phyloP scores from a whole-genome alignment of 1,140 invertebrate genomes.

The Bombus huntii region DNA sequence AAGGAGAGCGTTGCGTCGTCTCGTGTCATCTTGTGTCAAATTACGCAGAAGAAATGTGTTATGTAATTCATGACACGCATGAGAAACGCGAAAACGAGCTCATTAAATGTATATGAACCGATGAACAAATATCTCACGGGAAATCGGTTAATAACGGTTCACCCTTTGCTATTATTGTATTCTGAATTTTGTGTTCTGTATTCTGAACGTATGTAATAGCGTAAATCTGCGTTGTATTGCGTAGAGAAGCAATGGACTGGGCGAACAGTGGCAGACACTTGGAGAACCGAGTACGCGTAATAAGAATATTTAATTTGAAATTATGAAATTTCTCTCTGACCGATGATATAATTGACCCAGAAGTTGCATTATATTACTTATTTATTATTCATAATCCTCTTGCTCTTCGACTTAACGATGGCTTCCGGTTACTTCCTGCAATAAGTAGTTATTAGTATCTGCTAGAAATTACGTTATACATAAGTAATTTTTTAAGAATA shows the following conservation, averaged over 20 bases:
- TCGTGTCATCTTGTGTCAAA: not conserved
- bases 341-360: not conserved
- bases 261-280: not conserved
- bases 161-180: not conserved
- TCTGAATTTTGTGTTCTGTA: not conserved
- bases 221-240: not conserved
- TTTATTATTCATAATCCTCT: no score
- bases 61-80: not conserved
- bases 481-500: not conserved
- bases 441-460: no score
- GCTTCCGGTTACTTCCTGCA: no score
- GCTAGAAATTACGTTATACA: no score
- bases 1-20: not conserved
- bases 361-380: no score
- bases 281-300: not conserved
- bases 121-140: conserved; percentile 17
- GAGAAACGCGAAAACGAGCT: conserved; percentile 27
- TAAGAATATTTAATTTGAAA: not conserved
- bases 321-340: not conserved
- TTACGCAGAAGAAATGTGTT: not conserved
- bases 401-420: no score
- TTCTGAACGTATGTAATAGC: not conserved
- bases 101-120: conserved; percentile 23
- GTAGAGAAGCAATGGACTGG: not conserved
- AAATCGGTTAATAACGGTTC: conserved; percentile 29